Evolutionary conservation across 2,113 vertebrate species (phyloP).

Genomic region (Marcusenius ussheri): DNA sequence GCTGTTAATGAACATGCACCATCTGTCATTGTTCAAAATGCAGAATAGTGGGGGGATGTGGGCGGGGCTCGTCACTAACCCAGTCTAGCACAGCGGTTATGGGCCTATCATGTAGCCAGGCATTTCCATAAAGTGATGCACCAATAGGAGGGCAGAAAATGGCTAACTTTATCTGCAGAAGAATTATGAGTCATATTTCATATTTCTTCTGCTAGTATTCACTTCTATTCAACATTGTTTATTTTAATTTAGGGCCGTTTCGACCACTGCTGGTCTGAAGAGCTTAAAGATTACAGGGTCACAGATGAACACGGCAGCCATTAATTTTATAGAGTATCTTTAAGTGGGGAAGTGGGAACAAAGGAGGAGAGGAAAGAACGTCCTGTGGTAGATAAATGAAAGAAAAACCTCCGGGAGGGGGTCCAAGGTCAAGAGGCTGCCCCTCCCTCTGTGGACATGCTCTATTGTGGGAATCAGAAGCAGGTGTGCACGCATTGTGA

Average conservation of each 20-base stretch:
- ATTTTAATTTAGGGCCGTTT: neutral
- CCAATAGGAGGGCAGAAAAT: neutral
- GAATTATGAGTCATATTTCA: neutral
- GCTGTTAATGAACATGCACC: neutral
- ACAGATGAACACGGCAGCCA: neutral
- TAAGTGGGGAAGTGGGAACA: neutral
- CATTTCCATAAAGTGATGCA: neutral
- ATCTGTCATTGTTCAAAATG: neutral
- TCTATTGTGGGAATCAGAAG: neutral
- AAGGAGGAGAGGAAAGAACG: neutral
- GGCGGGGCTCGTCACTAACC: neutral
- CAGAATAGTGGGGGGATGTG: neutral
- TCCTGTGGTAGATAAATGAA: neutral
- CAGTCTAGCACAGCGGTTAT: neutral
- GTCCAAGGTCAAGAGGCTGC: neutral
- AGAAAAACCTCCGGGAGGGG: neutral
- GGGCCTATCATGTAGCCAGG: neutral
- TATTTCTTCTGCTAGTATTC: neutral
- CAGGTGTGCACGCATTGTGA: neutral
- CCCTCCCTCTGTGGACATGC: neutral
- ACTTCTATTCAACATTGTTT: neutral
- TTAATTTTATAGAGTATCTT: neutral
- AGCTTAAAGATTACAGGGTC: neutral
- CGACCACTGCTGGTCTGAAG: neutral
- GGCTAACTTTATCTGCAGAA: neutral